Evolutionary conservation across 2,113 vertebrate genomes (phyloP), one percentile per base, ranked within the genome.

Genomic region (Chrysemys picta): DNA sequence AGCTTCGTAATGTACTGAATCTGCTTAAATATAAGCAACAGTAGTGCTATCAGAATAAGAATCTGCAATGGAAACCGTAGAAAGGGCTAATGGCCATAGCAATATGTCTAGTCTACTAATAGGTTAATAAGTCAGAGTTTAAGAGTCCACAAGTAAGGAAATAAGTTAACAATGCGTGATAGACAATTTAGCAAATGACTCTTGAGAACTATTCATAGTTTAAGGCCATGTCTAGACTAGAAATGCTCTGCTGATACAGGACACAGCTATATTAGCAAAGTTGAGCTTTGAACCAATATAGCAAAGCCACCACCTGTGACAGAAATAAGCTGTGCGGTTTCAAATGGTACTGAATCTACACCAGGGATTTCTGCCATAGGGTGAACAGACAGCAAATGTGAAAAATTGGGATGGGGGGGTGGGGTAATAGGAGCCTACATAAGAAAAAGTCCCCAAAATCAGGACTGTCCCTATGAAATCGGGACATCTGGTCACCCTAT

Each of bases 1-100:
- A 9, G 7, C 6, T 4, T 59, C 56, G 53, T 38, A 4, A 80
- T 35, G 29, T 4, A 7, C 1, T 65, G 4, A 9, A 1, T 11
- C 29, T 79, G 52, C n/a, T 9, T 29, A 19, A 57, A 57, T 6
- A 24, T 11, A 21, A 7, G 10, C n/a, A 69, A 19, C 17, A 69
- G 62, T 21, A n/a, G 35, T 69, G 31, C 35, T 69, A n/a, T n/a
- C 35, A 69, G 9, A n/a, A 35, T 35, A 69, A 69, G 8, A 17
- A n/a, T 69, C 62, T 69, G 31, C 62, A 69, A 19, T 69, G 62
- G 17, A n/a, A 69, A 69, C 35, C 8, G 8, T 69, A 69, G 47
- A 86, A 57, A 53, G 6, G 14, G 85, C 75, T 84, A 69, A 19
- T 5, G 24, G 19, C 21, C 56, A 49, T 47, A 65, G 5, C 17